These are phyloP conservation scores for Dryocosmus kuriphilus DNA, from an alignment of 2,888 invertebrate species.

Conservation along the genomic window DNA sequence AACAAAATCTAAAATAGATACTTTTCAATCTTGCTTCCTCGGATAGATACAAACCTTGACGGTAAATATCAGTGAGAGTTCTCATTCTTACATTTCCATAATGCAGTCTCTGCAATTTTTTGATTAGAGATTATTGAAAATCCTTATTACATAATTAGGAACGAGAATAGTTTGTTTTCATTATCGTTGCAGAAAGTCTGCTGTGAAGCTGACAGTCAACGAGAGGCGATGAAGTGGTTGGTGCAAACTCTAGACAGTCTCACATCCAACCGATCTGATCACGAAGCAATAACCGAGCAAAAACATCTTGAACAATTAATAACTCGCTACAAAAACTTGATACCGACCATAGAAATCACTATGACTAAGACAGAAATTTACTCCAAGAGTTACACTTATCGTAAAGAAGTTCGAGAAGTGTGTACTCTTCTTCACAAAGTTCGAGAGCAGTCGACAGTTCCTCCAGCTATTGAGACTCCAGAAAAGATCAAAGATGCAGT, in stretches of 20 bases:
- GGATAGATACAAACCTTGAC: slow-evolving; percentile 71
- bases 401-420: slow-evolving; percentile 92
- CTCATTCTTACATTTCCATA: neutral
- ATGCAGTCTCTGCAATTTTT: too few relatives aligned
- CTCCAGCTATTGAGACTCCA: slow-evolving; percentile 84
- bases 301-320: slow-evolving; percentile 89
- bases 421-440: slow-evolving; percentile 88
- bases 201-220: slow-evolving; percentile 92
- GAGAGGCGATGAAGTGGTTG: slow-evolving; percentile 97
- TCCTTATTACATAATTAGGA: neutral
- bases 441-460: slow-evolving; percentile 85
- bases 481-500: slow-evolving; percentile 88
- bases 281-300: slow-evolving; percentile 89
- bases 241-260: slow-evolving; percentile 94
- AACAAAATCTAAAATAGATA: neutral
- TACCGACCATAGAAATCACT: slow-evolving; percentile 94
- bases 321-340: slow-evolving; percentile 92
- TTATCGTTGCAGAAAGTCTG: slow-evolving; percentile 86
- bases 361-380: slow-evolving; percentile 95
- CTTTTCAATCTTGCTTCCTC: slow-evolving; percentile 49
- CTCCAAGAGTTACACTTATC: slow-evolving; percentile 94
- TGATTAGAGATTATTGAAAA: neutral
- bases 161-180: neutral
- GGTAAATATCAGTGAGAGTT: slow-evolving; percentile 66
- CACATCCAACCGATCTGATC: slow-evolving; percentile 89